Percentiles rank a stretch among this genome's conserved stretches.
These are phyloP conservation scores for Misgurnus anguillicaudatus DNA, from an alignment of 2,113 vertebrate genomes.

Conservation along the genomic window DNA sequence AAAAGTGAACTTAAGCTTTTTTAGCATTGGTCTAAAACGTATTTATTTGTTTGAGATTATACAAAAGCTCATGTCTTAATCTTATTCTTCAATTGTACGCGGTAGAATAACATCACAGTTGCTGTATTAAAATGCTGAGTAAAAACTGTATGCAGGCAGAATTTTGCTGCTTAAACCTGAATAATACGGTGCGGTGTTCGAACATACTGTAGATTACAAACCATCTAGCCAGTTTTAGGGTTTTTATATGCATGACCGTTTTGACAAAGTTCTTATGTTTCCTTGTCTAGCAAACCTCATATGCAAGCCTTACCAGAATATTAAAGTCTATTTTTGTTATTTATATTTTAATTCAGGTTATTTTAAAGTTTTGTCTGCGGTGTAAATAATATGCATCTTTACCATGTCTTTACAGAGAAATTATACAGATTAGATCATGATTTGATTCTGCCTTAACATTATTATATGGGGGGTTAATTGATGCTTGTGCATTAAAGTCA, in stretches of 20 bases:
- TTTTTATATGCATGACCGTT: too few species aligned
- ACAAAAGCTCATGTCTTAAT: slow-evolving; percentile 15
- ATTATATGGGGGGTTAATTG: neutral
- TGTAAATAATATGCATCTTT: slow-evolving; percentile 18
- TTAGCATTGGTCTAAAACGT: neutral
- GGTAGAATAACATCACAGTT: slow-evolving; percentile 15
- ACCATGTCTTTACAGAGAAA: neutral
- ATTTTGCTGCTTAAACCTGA: slow-evolving; percentile 3
- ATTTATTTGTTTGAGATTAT: slow-evolving; percentile 19
- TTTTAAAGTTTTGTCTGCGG: slow-evolving; percentile 30
- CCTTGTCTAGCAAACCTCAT: slow-evolving; percentile 45
- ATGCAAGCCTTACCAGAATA: slow-evolving; percentile 72
- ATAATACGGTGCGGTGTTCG: slow-evolving; percentile 2
- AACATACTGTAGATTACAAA: neutral
- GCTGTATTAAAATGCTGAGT: slow-evolving; percentile 27
- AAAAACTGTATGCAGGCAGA: too few species aligned
- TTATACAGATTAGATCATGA: neutral
- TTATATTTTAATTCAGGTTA: slow-evolving; percentile 39
- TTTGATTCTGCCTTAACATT: slow-evolving; percentile 14
- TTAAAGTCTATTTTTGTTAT: slow-evolving; percentile 68
- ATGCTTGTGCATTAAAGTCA: neutral
- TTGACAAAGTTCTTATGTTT: slow-evolving; percentile 58
- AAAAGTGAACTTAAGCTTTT: neutral
- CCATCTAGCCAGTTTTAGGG: too few species aligned
- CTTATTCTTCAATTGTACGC: neutral